Evolutionary conservation across 2,888 invertebrate genomes (phyloP).

Genomic region (Hyposoter dolosus): DNA sequence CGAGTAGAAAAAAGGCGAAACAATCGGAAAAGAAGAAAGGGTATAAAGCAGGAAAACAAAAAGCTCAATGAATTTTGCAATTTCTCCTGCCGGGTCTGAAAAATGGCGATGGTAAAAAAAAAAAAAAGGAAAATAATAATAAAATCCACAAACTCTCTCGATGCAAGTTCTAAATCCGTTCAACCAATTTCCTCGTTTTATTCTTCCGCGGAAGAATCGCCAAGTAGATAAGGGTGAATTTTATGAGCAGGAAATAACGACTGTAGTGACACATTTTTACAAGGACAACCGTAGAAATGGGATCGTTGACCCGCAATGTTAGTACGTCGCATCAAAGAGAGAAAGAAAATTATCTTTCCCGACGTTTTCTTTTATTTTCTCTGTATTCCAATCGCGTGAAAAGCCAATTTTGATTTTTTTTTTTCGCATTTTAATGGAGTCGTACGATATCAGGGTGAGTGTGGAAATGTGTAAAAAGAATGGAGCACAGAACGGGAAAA

Average conservation of each 20-base stretch:
- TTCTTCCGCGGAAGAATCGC: constrained; percentile 18
- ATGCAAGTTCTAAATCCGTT: constrained; percentile 52
- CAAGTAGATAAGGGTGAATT: constrained; percentile 28
- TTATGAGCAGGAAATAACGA: constrained; percentile 54
- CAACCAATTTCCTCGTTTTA: constrained; percentile 45
- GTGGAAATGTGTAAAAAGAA: neutral
- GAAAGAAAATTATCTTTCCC: constrained; percentile 3
- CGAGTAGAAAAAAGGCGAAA: constrained; percentile 5
- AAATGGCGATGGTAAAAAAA: neutral
- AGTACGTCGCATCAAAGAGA: neutral
- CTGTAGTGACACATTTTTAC: constrained; percentile 36
- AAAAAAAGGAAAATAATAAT: constrained; percentile 1
- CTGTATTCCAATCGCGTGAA: constrained; percentile 1
- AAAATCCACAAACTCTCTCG: constrained; percentile 17
- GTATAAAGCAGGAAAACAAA: neutral
- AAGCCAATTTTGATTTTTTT: constrained; percentile 10
- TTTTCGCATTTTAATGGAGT: constrained; percentile 1
- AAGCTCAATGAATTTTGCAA: constrained; percentile 25
- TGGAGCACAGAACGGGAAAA: neutral
- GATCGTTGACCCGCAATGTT: constrained; percentile 16
- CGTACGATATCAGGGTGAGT: neutral
- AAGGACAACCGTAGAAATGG: constrained; percentile 19
- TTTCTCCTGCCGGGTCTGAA: neutral
- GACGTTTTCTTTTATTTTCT: neutral
- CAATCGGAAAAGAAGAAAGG: neutral